Evolutionary conservation across 2,113 vertebrate genomes (phyloP), one percentile per base, ranked within the genome.

Genomic region (Platysternon megacephalum): DNA sequence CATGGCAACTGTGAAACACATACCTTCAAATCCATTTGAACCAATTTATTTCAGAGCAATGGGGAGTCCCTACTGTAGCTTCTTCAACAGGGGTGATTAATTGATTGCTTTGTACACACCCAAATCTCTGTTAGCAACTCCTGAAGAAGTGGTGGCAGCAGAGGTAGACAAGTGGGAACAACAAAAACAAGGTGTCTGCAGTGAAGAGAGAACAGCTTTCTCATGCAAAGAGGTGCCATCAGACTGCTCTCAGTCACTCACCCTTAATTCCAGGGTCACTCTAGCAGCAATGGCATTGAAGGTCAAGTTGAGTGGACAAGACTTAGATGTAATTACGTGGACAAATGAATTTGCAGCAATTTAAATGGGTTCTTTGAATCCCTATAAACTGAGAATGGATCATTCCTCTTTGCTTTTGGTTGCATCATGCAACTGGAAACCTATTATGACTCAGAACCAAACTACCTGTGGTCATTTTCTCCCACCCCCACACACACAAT

Each of bases 321-420:
- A 35, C 55, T 61, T 12, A 4, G 44, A 24, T 6, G 1, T 1
- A 32, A 14, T 39, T 24, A 29, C 3, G 19, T 21, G 32, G 26
- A 39, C 68, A 61, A 68, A 17, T 16, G 79, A 68, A 24, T 2
- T 49, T 51, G 49, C 44, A 46, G 44, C 22, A 42, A 11, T 22
- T n/a, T 2, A 83, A 74, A 4, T 2, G 42, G 39, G 26, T 19
- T 86, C 65, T 58, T 35, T 48, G 14, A 17, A 2, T 2, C 51
- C 6, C 26, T 46, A 16, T 0, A 0, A 89, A 48, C 0, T 0
- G 5, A 90, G 16, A 5, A 24, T 32, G 79, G 5, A 16, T 39
- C 46, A 35, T 29, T 85, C 78, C 46, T 91, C 56, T 79, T 32
- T 29, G 26, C 29, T 81, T 83, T 44, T 21, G 29, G 87, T 46